Conservation (phyloP, 2,888 invertebrate genomes). For the Steromphala cineraria region DNA sequence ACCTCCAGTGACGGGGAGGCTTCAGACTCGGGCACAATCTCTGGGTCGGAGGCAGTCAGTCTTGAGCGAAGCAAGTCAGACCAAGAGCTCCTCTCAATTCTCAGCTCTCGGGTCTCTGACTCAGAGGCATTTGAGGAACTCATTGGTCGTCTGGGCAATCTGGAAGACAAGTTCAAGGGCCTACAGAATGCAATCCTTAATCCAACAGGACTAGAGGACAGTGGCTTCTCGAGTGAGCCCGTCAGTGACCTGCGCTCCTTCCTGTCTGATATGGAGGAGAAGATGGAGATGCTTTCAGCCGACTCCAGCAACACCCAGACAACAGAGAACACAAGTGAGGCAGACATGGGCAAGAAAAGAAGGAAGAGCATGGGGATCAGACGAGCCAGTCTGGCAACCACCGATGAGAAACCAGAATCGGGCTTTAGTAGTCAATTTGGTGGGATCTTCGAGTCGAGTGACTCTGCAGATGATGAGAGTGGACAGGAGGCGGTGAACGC, state of each 20-base stretch:
- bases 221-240: conserved; percentile 43
- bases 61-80: background rate
- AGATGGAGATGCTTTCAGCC: conserved; percentile 25
- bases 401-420: background rate
- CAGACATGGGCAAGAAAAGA: background rate
- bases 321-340: background rate
- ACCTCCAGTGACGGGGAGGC: background rate
- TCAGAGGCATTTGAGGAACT: conserved; percentile 13
- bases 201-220: conserved; percentile 39
- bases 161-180: conserved; percentile 50
- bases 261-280: conserved; percentile 46
- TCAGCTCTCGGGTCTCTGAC: background rate
- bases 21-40: background rate
- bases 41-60: background rate
- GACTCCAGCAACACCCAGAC: background rate
- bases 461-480: background rate
- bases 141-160: background rate
- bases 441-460: background rate
- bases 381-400: background rate
- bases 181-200: conserved; percentile 38
- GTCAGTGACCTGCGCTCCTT: conserved; percentile 41
- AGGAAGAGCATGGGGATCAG: background rate
- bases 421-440: background rate
- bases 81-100: background rate
- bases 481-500: conserved; percentile 27